phyloP scores from a whole-genome alignment of 2,113 vertebrate genomes.

The Etheostoma cragini region DNA sequence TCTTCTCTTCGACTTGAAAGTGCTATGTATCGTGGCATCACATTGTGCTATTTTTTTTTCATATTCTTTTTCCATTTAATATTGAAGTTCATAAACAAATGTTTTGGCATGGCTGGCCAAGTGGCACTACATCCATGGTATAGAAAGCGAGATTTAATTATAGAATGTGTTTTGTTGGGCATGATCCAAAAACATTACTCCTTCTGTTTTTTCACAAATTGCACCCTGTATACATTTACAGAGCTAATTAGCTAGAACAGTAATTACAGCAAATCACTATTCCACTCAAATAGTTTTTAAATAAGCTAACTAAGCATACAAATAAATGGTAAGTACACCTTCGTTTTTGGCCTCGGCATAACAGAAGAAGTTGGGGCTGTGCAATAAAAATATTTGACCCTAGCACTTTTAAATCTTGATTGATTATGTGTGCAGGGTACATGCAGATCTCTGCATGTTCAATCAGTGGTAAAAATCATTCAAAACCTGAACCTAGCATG shows the following conservation, averaged over 20 bases:
- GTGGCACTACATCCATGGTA: no score
- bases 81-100: no score
- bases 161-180: no score
- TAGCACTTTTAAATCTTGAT: conserved; percentile 47
- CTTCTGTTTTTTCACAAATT: no score
- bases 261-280: conserved; percentile 47
- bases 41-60: no score
- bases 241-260: conserved; percentile 45
- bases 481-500: conserved; percentile 65
- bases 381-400: conserved; percentile 39
- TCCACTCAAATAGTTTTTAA: conserved; percentile 44
- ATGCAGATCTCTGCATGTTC: conserved; percentile 49
- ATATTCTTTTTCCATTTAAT: no score
- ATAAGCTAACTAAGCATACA: conserved; percentile 31
- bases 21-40: no score
- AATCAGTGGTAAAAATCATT: conserved; percentile 53
- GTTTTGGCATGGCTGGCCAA: no score
- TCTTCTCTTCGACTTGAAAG: no score
- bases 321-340: conserved; percentile 27
- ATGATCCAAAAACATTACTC: no score
- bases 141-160: no score
- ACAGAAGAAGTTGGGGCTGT: not conserved
- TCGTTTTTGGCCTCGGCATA: conserved; percentile 12
- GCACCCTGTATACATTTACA: conserved; percentile 14
- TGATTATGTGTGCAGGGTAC: conserved; percentile 54